Evolutionary conservation across 2,797 vertebrate genomes (phyloP), one percentile per base, ranked within the genome.

Genomic region (Gymnocypris eckloni): DNA sequence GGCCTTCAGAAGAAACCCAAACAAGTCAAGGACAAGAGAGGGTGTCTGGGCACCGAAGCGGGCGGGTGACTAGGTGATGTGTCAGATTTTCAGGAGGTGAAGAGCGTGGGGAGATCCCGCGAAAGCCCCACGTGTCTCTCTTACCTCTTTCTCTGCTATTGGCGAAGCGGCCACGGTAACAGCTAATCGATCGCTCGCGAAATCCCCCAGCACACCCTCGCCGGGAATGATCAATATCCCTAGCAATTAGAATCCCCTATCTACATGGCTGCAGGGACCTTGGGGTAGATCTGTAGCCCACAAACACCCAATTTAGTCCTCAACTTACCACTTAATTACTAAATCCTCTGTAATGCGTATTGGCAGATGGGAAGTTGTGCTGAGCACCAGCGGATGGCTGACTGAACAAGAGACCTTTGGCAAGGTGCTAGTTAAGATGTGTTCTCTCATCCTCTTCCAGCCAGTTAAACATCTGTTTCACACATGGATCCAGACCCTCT

Each of bases 221-320:
- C 93, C 86, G 83, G 91, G 88, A 85, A 90, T 94, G 94, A 96
- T 96, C 96, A 95, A 96, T 96, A 96, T 95, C 91, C 92, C 91
- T 91, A 94, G 95, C 96, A 96, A 96, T 96, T 96, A 96, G 93
- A 96, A 96, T 96, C 94, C 95, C 92, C 95, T 95, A 96, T 96
- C 95, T 96, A 94, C 95, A 95, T 95, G 95, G 92, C 94, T 94
- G 94, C 90, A 89, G 93, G 94, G 94, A 94, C 95, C 94, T 95
- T 80, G 82, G 92, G 93, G 93, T 93, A 93, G 92, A 93, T 94
- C 76, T 86, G 90, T 91, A 91, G 94, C 94, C 94, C 94, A 92
- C 95, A 95, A 95, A 95, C 95, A 95, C 95, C 94, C 95, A 96
- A 95, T 96, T 96, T 95, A 96, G 95, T 95, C 94, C 91, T 96